Evolutionary conservation across 2,113 vertebrate genomes (phyloP).

Genomic region (Marmota monax): DNA sequence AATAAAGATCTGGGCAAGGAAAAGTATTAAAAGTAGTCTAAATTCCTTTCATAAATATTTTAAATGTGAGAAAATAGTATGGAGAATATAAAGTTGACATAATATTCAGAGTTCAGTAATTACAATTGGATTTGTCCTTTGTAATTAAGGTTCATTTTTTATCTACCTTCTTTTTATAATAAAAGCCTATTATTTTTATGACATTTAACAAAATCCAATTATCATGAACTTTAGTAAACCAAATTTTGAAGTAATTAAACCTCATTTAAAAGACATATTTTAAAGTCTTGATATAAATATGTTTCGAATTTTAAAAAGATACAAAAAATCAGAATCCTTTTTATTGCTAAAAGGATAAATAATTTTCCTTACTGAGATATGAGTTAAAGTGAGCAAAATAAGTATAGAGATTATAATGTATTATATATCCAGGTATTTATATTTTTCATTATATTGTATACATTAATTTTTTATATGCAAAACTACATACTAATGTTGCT

Average conservation of each 20-base stretch:
- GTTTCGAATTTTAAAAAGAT: neutral
- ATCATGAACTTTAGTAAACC: neutral
- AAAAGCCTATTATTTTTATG: neutral
- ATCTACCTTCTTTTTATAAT: neutral
- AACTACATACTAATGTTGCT: neutral
- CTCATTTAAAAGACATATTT: neutral
- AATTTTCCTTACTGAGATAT: neutral
- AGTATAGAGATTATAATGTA: neutral
- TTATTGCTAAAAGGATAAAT: neutral
- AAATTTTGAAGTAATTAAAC: neutral
- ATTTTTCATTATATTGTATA: neutral
- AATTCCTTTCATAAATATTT: neutral
- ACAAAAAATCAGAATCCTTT: neutral
- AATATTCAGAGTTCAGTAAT: neutral
- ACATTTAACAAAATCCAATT: neutral
- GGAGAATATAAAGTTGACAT: neutral
- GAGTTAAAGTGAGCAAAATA: neutral
- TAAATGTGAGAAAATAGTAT: neutral
- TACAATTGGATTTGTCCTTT: neutral
- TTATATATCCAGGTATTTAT: neutral
- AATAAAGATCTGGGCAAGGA: neutral
- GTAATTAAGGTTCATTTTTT: neutral
- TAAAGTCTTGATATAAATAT: neutral
- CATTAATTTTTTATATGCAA: neutral
- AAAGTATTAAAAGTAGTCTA: neutral